phyloP scores from a whole-genome alignment of 1,140 invertebrate species.

The Bombyx mori region DNA sequence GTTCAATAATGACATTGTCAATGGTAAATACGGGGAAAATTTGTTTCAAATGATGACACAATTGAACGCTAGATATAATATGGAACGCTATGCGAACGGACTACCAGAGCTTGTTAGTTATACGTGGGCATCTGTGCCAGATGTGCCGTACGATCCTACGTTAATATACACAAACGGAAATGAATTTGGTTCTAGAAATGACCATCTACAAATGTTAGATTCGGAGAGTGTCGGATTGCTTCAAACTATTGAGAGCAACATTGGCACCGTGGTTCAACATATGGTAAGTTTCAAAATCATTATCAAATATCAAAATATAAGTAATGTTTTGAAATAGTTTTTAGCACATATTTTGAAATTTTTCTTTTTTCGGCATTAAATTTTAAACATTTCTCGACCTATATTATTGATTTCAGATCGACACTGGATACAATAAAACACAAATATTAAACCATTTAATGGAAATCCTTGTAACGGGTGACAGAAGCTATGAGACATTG shows the following conservation, averaged over 20 bases:
- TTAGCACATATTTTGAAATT: too few relatives aligned
- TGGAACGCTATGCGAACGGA: conserved; percentile 56
- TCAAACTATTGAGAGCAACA: conserved; percentile 48
- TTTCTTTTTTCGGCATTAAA: too few relatives aligned
- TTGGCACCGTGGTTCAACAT: conserved; percentile 33
- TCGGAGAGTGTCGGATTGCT: conserved; percentile 31
- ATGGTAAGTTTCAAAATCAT: conserved; percentile 34
- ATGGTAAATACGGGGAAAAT: conserved; percentile 31
- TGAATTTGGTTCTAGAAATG: conserved; percentile 27
- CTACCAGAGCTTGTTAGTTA: conserved; percentile 37
- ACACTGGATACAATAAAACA: conserved; percentile 44
- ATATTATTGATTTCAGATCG: conserved; percentile 28
- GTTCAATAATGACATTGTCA: conserved; percentile 21
- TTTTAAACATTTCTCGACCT: too few relatives aligned
- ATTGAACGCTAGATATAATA: conserved; percentile 47
- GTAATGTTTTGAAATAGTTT: too few relatives aligned
- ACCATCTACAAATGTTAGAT: conserved; percentile 4
- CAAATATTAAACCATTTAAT: conserved; percentile 54
- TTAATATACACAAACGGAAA: conserved; percentile 57
- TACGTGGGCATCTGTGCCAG: conserved; percentile 35
- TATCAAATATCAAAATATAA: too few relatives aligned
- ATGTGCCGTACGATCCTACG: conserved; percentile 46
- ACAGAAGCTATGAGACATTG: conserved; percentile 46
- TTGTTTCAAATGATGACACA: conserved; percentile 49
- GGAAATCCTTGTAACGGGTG: conserved; percentile 41